Conservation (phyloP, 2,888 invertebrate species). For the Tigriopus californicus region DNA sequence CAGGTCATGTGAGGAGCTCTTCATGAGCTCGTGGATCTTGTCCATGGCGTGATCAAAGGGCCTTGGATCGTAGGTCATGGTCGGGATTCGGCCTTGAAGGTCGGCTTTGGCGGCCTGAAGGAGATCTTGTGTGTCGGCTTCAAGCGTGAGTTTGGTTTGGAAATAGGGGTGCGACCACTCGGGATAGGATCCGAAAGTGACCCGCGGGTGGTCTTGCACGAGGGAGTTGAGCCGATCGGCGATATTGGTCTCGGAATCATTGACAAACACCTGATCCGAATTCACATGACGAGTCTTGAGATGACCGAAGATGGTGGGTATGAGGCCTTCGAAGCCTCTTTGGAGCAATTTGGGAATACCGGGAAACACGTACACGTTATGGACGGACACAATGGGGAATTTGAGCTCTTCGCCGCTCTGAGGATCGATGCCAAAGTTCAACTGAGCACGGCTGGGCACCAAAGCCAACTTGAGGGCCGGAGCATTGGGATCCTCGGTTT, state of each 20-base stretch:
- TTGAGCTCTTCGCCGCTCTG: no score
- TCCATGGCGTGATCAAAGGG: neutral
- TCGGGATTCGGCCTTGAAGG: conserved; percentile 26
- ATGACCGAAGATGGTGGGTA: conserved; percentile 25
- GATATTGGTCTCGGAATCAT: conserved; percentile 24
- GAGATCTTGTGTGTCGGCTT: conserved; percentile 23
- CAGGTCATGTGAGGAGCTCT: neutral
- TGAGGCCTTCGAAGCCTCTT: conserved; percentile 22
- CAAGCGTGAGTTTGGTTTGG: conserved; percentile 32
- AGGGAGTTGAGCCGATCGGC: conserved; percentile 31
- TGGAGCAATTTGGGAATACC: conserved; percentile 38
- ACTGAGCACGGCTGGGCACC: neutral
- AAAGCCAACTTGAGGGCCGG: conserved; percentile 28
- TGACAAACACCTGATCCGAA: conserved; percentile 20
- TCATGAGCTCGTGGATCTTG: neutral
- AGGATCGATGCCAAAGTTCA: no score
- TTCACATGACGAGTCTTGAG: conserved; percentile 20
- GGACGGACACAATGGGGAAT: conserved; percentile 30
- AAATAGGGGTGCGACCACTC: conserved; percentile 29
- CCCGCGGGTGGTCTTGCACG: conserved; percentile 30
- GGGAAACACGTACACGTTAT: conserved; percentile 48
- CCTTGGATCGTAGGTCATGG: neutral
- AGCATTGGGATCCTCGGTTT: conserved; percentile 23
- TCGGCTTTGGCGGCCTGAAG: conserved; percentile 25
- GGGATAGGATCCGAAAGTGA: conserved; percentile 41